Evolutionary conservation across 92 coral and sea anemone species (phyloP), one percentile per base, ranked within the genome.

Genomic region (Porites lobata): DNA sequence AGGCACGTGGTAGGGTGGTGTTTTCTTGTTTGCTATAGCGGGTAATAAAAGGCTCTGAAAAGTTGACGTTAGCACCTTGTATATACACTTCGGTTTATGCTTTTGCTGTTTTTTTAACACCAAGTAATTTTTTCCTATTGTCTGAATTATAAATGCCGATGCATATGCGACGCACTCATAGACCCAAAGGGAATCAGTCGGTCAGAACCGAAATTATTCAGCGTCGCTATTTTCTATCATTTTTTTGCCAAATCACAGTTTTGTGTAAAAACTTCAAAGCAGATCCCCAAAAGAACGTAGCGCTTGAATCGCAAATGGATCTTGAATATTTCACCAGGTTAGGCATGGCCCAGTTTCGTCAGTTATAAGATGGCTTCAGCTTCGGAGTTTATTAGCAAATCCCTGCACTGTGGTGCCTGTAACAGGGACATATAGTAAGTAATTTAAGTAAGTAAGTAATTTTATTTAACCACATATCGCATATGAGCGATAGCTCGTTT

Each of bases 361-460:
- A 21, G 26, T 79, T 12, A 64, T 79, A 58, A 50, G 84, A 50
- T 79, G 84, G 56, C 73, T 79, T 43, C 73, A 62, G 66, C 51
- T 47, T 26, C 84, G 70, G 32, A 58, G 52, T 79, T 53, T 79
- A 13, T 69, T 79, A 5, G 24, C 84, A 22, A 32, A 79, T 79
- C 84, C 84, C 84, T 79, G 29, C 72, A 13, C 84, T 79, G 84
- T 62, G 84, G 54, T 11, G 54, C 84, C 5, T 80, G 84, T 57
- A 80, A 80, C 74, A 80, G 75, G 50, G 59, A 80, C 51, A 80
- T 80, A 22, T 22, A 22, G 24, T 22, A 22, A 22, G 24, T 22
- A 22, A 22, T 22, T 22, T 22, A 22, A 22, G 24, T 22, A 22
- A 22, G 24, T 22, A 22, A 22, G 24, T 22, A 22, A 22, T 22